A percentile compares a stretch with the other conserved stretches of the same genome.
Conservation (phyloP, 37 sponge, comb jelly and placozoan genomes). For the Crambe crambe region DNA sequence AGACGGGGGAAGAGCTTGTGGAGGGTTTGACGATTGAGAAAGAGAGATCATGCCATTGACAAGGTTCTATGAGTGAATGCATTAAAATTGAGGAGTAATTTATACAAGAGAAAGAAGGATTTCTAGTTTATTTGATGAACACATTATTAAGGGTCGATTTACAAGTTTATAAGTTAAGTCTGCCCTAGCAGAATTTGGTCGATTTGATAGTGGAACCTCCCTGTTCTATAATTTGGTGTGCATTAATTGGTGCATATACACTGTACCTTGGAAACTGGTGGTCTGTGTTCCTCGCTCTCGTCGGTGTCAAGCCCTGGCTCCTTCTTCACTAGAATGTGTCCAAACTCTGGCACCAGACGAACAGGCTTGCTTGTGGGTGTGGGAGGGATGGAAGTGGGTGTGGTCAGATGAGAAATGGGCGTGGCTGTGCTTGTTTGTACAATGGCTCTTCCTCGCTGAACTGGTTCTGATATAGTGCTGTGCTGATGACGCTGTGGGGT, state of each 20-base stretch:
- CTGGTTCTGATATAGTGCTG: neutral
- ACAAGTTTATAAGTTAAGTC: no score
- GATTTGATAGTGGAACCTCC: no score
- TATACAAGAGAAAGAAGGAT: no score
- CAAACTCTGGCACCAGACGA: slow-evolving; percentile 5
- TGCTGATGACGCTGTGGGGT: neutral
- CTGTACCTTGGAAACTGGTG: neutral
- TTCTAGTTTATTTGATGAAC: no score
- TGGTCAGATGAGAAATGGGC: neutral
- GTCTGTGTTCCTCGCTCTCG: neutral
- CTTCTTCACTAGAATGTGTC: neutral
- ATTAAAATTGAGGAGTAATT: no score
- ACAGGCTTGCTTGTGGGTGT: neutral
- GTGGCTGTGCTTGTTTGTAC: neutral
- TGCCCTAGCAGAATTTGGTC: no score
- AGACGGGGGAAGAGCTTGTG: neutral
- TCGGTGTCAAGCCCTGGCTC: neutral
- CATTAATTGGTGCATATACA: no score
- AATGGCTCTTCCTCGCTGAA: neutral
- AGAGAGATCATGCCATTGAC: neutral
- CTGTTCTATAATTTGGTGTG: no score
- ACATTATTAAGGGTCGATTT: no score
- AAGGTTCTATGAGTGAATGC: no score
- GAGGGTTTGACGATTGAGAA: neutral
- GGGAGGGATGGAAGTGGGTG: no score